Evolutionary conservation across 2,797 vertebrate species (phyloP), one percentile per base, ranked within the genome.

Genomic region (Notoglanidium macrostoma): DNA sequence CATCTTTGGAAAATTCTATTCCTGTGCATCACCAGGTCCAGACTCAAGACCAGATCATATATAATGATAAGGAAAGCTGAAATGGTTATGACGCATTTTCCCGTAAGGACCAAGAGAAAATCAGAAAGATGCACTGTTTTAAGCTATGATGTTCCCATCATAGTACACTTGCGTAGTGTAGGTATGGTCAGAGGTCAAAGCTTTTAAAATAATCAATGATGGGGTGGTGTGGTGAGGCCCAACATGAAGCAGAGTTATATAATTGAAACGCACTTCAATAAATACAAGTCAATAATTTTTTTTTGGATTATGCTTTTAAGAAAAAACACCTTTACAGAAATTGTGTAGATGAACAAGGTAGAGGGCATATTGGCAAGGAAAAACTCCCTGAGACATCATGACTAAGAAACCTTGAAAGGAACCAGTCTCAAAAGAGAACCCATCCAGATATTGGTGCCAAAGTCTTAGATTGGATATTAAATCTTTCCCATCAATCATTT

Each of bases 1-100:
- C 54, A 78, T 83, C 59, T 77, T 29, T 51, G 87, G 77, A 88
- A 88, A 88, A 80, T 84, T 87, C 65, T 86, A 86, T 68, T 83
- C 49, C 78, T 15, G 51, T 82, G 78, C 49, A 82, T 83, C 78
- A 88, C 32, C 21, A 63, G 68, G 46, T 29, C 17, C 10, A 74
- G 55, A 74, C 44, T 17, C 40, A 80, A 78, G 67, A 85, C 9
- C 46, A 46, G 61, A 78, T 65, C 23, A 26, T 26, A 55, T 19
- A 54, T 0, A 35, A 7, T 14, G 29, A 77, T 77, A 85, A 49
- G 29, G 44, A 86, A 67, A 35, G 49, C 32, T 26, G 32, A 78
- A 78, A 65, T 26, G 35, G 19, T 54, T 54, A 40, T 35, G 26
- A 74, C 35, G 3, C 9, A 51, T 21, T 83, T 83, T 14, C 17